phyloP scores from a whole-genome alignment of 2,888 invertebrate species.

The Nomada lathburiana region DNA sequence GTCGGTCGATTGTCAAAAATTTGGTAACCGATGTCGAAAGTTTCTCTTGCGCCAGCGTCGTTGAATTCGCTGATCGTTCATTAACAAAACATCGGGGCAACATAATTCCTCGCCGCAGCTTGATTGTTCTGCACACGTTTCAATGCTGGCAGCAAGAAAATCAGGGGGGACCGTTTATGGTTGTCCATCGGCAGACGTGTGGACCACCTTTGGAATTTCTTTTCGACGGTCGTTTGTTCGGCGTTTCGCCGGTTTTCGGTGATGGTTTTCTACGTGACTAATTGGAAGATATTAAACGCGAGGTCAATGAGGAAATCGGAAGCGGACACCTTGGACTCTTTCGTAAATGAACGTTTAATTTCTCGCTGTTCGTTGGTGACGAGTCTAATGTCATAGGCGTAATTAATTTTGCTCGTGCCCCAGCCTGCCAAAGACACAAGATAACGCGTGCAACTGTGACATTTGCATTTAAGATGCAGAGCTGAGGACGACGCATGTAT shows the following conservation, averaged over 20 bases:
- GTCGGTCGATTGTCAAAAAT: constrained; percentile 37
- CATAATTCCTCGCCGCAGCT: neutral
- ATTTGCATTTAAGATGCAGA: too few relatives aligned
- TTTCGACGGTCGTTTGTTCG: neutral
- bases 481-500: too few relatives aligned
- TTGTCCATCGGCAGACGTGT: neutral
- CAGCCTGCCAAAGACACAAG: neutral
- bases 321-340: constrained; percentile 17
- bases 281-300: neutral
- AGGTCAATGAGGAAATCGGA: neutral
- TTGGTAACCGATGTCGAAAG: constrained; percentile 48
- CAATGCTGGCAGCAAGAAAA: neutral
- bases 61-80: constrained; percentile 11
- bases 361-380: neutral
- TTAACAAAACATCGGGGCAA: constrained; percentile 2
- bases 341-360: neutral
- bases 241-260: neutral
- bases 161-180: neutral
- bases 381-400: neutral
- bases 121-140: neutral
- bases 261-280: neutral
- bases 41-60: constrained; percentile 9
- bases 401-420: neutral
- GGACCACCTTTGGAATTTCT: neutral
- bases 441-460: neutral